Conservation (phyloP, 2,113 vertebrate species). For the Caranx melampygus region DNA sequence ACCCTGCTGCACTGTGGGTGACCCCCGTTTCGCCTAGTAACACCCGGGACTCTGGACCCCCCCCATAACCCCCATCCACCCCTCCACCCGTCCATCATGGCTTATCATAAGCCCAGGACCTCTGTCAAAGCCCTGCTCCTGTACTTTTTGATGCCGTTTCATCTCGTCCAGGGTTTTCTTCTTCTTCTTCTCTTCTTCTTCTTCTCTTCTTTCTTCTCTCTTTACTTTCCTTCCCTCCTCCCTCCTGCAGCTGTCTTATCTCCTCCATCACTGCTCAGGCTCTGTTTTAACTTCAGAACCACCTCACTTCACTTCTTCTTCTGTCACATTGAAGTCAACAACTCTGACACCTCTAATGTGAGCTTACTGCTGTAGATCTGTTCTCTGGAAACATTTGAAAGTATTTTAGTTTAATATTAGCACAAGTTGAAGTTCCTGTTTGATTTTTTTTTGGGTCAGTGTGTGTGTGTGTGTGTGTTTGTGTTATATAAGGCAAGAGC, state of each 20-base stretch:
- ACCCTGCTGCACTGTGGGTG: conserved; percentile 32
- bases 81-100: conserved; percentile 34
- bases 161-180: conserved; percentile 32
- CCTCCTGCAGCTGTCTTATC: background rate
- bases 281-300: conserved; percentile 16
- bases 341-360: background rate
- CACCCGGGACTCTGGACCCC: background rate
- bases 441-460: background rate
- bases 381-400: background rate
- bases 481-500: no score
- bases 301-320: conserved; percentile 3
- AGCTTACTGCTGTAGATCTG: background rate
- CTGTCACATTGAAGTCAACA: conserved; percentile 20
- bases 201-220: no score
- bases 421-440: background rate
- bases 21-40: conserved; percentile 36
- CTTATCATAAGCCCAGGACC: conserved; percentile 28
- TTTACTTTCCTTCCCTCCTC: conserved; percentile 21
- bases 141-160: conserved; percentile 44
- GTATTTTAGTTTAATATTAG: background rate
- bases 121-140: conserved; percentile 22
- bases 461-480: no score
- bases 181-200: background rate
- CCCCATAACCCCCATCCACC: background rate
- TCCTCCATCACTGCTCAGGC: conserved; percentile 1